Evolutionary conservation across 2,113 vertebrate genomes (phyloP).

Genomic region (Marmota monax): DNA sequence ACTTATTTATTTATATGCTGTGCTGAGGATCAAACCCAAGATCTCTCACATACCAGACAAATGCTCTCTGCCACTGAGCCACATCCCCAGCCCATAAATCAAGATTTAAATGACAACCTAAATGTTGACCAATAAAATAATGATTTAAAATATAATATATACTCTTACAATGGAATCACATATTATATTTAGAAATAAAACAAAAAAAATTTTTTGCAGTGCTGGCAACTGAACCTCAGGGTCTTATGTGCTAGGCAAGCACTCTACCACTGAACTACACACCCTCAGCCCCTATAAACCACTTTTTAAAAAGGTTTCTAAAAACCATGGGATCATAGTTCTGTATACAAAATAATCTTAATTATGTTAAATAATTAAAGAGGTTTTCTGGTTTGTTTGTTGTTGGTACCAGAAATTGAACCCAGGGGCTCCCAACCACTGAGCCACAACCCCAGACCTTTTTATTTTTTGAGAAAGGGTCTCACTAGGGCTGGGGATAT

Average conservation of each 20-base stretch:
- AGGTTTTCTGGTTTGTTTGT: background rate
- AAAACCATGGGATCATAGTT: background rate
- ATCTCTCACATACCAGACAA: no score
- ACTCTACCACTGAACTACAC: background rate
- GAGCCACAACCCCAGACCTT: no score
- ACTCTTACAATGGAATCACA: background rate
- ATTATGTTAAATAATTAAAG: constrained; percentile 7
- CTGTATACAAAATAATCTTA: constrained; percentile 30
- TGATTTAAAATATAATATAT: background rate
- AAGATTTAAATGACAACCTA: background rate
- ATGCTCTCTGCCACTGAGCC: no score
- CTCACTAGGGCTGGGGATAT: no score
- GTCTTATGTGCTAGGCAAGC: no score
- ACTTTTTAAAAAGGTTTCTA: background rate
- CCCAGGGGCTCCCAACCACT: no score
- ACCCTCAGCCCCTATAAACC: background rate
- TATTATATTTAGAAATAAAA: background rate
- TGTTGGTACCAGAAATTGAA: no score
- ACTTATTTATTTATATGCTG: no score
- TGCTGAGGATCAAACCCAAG: no score
- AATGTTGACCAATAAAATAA: background rate
- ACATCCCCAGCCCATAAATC: no score
- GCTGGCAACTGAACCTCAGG: background rate
- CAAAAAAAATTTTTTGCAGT: background rate
- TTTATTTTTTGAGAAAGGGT: no score